These are phyloP conservation scores for Delia radicum DNA, from an alignment of 1,140 invertebrate species.

Conservation along the genomic window DNA sequence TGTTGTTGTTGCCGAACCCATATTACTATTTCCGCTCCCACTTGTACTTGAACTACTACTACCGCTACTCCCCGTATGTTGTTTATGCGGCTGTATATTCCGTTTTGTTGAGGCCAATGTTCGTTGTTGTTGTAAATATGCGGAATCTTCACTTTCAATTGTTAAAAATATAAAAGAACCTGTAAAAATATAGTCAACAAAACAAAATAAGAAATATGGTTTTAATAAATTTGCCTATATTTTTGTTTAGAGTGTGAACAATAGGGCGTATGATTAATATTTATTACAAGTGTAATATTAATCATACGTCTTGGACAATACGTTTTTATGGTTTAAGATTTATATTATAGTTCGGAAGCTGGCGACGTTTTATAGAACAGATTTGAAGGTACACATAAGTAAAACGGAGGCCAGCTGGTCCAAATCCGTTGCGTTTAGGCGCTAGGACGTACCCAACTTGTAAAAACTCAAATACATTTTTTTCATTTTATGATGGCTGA, in stretches of 20 bases:
- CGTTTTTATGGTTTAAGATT: too few species aligned
- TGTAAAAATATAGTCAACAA: constrained; percentile 29
- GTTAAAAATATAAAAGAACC: constrained; percentile 91
- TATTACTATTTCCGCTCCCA: constrained; percentile 32
- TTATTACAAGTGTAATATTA: not conserved
- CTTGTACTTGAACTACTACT: not conserved
- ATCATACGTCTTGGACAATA: not conserved
- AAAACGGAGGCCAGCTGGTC: too few species aligned
- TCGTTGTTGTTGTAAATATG: constrained; percentile 66
- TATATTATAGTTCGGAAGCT: too few species aligned
- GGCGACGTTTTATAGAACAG: too few species aligned
- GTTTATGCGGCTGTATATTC: not conserved
- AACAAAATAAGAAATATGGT: not conserved
- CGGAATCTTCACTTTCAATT: constrained; percentile 76
- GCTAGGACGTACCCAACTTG: too few species aligned
- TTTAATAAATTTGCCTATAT: too few species aligned
- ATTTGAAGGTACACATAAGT: too few species aligned
- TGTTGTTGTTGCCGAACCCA: constrained; percentile 8
- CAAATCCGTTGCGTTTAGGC: too few species aligned
- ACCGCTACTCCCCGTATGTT: not conserved
- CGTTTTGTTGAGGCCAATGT: constrained; percentile 64
- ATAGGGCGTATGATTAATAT: not conserved
- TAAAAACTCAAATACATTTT: too few species aligned
- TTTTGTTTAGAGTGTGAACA: not conserved
- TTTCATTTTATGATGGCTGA: too few species aligned